A percentile compares a stretch with the other conserved stretches of the same genome.
phyloP scores from a whole-genome alignment of 2,888 invertebrate species.

The Camponotus fellah region DNA sequence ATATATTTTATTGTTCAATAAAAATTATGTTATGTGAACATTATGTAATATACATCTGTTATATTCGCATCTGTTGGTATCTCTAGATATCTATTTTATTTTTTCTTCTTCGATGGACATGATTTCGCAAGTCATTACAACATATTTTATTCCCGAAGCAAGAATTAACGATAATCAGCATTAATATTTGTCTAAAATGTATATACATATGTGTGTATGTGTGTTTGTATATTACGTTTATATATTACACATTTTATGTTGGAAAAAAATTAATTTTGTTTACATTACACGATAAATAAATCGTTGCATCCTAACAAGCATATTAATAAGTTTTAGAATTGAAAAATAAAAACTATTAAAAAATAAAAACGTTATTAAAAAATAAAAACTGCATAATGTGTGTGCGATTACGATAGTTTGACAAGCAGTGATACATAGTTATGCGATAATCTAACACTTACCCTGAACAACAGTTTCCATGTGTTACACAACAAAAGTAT shows the following conservation, averaged over 20 bases:
- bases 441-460: slow-evolving; percentile 28
- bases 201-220: not conserved
- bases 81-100: not conserved
- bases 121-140: not conserved
- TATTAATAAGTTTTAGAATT: not conserved
- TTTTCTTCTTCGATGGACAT: not conserved
- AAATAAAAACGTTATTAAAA: slow-evolving; percentile 36
- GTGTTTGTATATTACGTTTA: too few relatives aligned
- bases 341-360: slow-evolving; percentile 39
- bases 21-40: not conserved
- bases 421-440: slow-evolving; percentile 34
- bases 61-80: not conserved
- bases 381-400: slow-evolving; percentile 20
- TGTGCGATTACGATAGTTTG: slow-evolving; percentile 18
- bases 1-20: not conserved
- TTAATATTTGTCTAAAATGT: not conserved
- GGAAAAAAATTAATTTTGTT: not conserved
- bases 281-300: not conserved
- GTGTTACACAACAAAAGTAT: slow-evolving; percentile 45
- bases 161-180: not conserved
- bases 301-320: not conserved
- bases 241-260: not conserved
- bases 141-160: not conserved
- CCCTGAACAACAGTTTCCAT: slow-evolving; percentile 28
- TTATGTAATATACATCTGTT: not conserved